Evolutionary conservation across 2,797 vertebrate species (phyloP), one percentile per base, ranked within the genome.

Genomic region (Peromyscus melanophrys): DNA sequence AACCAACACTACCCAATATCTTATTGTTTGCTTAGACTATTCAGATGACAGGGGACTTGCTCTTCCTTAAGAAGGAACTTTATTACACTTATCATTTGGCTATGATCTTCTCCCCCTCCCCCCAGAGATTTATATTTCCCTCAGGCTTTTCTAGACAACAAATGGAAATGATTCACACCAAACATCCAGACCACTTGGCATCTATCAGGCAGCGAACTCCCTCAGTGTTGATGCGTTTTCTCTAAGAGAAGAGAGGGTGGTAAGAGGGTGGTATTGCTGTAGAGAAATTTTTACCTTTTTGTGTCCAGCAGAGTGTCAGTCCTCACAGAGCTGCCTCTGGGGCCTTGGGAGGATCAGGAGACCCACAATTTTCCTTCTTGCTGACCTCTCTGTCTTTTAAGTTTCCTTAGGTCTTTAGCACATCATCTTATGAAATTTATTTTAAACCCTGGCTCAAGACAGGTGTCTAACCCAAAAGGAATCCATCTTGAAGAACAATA

Each of bases 381-480:
- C 2, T 83, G 37, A 63, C 29, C 80, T 0, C 9, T 94, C 52
- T 71, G 49, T 11, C 23, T 89, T 96, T 94, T 55, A 71, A 31
- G 4, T 46, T 92, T 93, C 12, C 27, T 90, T 27, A 78, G 25
- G 85, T 86, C 16, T 94, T 95, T 77, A 92, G 67, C 7, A 90
- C 34, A 10, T 46, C 19, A 69, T 27, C 57, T 90, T 81, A 34
- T 78, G 17, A 94, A 95, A 82, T 82, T n/a, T 85, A 25, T 73
- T 71, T 52, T 77, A 61, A 88, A 78, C 9, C 81, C 57, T 84
- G 69, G 43, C 34, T 84, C 40, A 88, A 84, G 49, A 63, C 59
- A 71, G 37, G 11, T 80, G 52, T 73, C 37, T 71, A 75, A 76
- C 6, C 57, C 14, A 21, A 77, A 93, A 9, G 4, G 4, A 83